A percentile compares a stretch with the other conserved stretches of the same genome.
Evolutionary conservation across 2,888 invertebrate genomes (phyloP).

Genomic region (Bruchidius siliquastri): DNA sequence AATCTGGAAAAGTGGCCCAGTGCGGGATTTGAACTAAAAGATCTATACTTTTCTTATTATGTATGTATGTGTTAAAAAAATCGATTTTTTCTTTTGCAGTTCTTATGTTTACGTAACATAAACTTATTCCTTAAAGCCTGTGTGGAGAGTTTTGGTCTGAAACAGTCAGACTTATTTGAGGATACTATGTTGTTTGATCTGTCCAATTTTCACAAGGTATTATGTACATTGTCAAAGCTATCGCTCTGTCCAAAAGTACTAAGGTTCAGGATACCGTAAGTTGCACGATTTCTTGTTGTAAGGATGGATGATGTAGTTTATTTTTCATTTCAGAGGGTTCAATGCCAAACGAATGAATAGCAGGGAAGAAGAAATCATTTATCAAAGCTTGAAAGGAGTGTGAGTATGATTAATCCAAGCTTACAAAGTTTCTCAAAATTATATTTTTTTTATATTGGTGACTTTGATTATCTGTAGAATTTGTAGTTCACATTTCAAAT

Average conservation of each 20-base stretch:
- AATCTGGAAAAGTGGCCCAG: no score
- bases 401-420: slow-evolving; percentile 50
- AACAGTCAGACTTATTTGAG: slow-evolving; percentile 86
- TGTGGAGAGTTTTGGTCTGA: slow-evolving; percentile 75
- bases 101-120: slow-evolving; percentile 93
- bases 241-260: slow-evolving; percentile 74
- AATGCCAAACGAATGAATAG: slow-evolving; percentile 63
- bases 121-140: slow-evolving; percentile 87
- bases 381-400: slow-evolving; percentile 77
- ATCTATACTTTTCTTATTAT: no score
- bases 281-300: slow-evolving; percentile 29
- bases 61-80: no score
- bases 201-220: slow-evolving; percentile 89
- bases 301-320: slow-evolving; percentile 3
- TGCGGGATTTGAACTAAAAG: no score
- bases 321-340: slow-evolving; percentile 67
- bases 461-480: no score
- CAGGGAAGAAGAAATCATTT: slow-evolving; percentile 78
- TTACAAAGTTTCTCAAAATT: background rate
- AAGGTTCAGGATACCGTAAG: slow-evolving; percentile 70
- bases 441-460: no score
- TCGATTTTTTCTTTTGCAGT: slow-evolving; percentile 59
- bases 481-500: no score
- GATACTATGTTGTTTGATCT: slow-evolving; percentile 93
- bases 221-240: slow-evolving; percentile 84